phyloP scores from a whole-genome alignment of 2,113 vertebrate species.

The Mus spicilegus region DNA sequence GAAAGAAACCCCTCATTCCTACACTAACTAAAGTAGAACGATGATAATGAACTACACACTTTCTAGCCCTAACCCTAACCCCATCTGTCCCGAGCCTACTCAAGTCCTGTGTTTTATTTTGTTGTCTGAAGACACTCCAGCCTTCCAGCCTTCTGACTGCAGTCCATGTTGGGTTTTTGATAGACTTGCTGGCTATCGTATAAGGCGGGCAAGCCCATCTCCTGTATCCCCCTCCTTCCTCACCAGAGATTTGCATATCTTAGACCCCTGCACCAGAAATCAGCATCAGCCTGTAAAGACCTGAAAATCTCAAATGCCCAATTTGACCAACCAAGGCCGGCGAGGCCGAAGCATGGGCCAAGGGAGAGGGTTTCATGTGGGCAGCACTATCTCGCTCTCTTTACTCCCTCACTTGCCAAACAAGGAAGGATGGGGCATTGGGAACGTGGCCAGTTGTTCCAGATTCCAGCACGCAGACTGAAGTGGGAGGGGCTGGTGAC shows the following conservation, averaged over 20 bases:
- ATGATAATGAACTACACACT: not conserved
- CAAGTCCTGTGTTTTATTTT: not conserved
- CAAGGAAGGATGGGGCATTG: not conserved
- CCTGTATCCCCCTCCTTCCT: not conserved
- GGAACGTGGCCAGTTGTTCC: not conserved
- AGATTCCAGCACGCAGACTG: not conserved
- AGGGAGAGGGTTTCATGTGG: not conserved
- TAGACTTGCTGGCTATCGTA: not conserved
- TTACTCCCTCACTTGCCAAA: not conserved
- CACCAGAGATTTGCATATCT: not conserved
- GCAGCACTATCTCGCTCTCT: not conserved
- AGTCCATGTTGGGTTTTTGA: not conserved
- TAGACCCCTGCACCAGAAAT: too few species aligned
- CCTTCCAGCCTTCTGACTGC: not conserved
- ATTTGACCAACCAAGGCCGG: not conserved
- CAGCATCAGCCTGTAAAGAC: not conserved
- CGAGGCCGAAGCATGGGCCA: not conserved
- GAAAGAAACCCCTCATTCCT: not conserved
- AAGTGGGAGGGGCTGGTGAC: not conserved
- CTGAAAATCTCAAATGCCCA: not conserved
- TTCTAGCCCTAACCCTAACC: not conserved
- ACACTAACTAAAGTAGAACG: not conserved
- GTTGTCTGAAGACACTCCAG: not conserved
- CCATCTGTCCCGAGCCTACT: not conserved
- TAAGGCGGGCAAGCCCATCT: not conserved